Percentiles rank a stretch among this genome's conserved stretches.
phyloP scores from a whole-genome alignment of 2,797 vertebrate species.

The Pristis pectinata region DNA sequence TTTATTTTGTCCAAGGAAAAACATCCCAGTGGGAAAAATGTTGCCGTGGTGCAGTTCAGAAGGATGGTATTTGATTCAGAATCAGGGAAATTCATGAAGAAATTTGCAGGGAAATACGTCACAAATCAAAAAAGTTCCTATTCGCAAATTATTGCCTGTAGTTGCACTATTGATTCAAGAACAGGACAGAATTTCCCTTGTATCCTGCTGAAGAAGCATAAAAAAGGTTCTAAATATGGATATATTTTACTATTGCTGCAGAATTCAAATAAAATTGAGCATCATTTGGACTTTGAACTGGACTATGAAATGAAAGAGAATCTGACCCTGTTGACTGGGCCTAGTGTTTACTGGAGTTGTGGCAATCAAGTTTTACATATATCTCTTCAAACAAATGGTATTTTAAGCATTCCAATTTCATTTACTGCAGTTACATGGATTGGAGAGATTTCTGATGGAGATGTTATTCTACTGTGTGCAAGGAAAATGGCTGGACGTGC shows the following conservation, averaged over 20 bases:
- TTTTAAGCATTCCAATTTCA: conserved; percentile 59
- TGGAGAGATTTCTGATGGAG: conserved; percentile 62
- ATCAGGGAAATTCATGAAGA: conserved; percentile 58
- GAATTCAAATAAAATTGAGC: conserved; percentile 57
- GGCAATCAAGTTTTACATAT: conserved; percentile 57
- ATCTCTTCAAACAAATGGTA: conserved; percentile 52
- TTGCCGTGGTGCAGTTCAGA: conserved; percentile 53
- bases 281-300: conserved; percentile 63
- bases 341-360: conserved; percentile 74
- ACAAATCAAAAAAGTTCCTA: conserved; percentile 47
- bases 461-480: conserved; percentile 63
- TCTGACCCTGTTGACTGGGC: conserved; percentile 67
- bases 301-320: conserved; percentile 59
- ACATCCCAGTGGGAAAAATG: conserved; percentile 39
- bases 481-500: conserved; percentile 45
- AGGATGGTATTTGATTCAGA: conserved; percentile 60
- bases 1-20: conserved; percentile 57
- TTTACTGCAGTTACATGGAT: conserved; percentile 61
- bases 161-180: conserved; percentile 56
- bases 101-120: conserved; percentile 52
- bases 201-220: conserved; percentile 60
- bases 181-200: conserved; percentile 61
- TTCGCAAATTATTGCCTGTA: conserved; percentile 60
- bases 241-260: conserved; percentile 68
- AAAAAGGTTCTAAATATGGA: conserved; percentile 48